Conservation (phyloP, 2,888 invertebrate genomes). For the Eustalomyia histrio region DNA sequence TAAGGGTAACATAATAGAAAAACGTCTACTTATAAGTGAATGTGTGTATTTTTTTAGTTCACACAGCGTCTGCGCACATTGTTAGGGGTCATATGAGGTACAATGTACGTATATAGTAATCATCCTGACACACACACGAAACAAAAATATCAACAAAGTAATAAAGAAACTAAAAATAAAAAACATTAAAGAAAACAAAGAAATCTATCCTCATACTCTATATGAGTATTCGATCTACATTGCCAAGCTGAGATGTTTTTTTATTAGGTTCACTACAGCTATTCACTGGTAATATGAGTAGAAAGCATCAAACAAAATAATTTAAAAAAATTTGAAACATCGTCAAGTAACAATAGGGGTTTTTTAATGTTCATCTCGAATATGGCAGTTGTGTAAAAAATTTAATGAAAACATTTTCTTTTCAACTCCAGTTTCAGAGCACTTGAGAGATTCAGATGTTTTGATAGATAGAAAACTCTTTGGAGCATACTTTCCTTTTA, state of each 20-base stretch:
- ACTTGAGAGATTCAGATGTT: slow-evolving; percentile 29
- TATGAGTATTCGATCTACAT: slow-evolving; percentile 48
- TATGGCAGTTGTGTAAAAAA: not conserved
- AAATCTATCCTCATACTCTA: slow-evolving; percentile 35
- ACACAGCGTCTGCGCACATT: slow-evolving; percentile 66
- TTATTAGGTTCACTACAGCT: slow-evolving; percentile 53
- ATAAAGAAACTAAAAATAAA: slow-evolving; percentile 32
- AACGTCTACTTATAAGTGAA: slow-evolving; percentile 15
- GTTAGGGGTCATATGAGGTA: slow-evolving; percentile 59
- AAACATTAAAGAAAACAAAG: slow-evolving; percentile 32
- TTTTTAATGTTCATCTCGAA: slow-evolving; percentile 30
- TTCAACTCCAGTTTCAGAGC: slow-evolving; percentile 29
- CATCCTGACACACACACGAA: slow-evolving; percentile 19
- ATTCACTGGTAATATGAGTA: slow-evolving; percentile 59
- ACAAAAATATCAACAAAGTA: slow-evolving; percentile 9
- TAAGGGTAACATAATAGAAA: slow-evolving; percentile 59
- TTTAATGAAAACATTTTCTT: slow-evolving; percentile 13
- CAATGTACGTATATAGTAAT: slow-evolving; percentile 46
- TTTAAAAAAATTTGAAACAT: slow-evolving; percentile 47
- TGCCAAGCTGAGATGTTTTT: slow-evolving; percentile 56
- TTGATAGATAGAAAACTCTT: slow-evolving; percentile 6
- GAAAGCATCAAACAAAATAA: slow-evolving; percentile 53
- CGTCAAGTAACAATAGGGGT: slow-evolving; percentile 51
- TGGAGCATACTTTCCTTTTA: slow-evolving; percentile 3
- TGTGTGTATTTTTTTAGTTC: slow-evolving; percentile 43